phyloP scores from a whole-genome alignment of 2,888 invertebrate genomes.

The Erynnis tages region DNA sequence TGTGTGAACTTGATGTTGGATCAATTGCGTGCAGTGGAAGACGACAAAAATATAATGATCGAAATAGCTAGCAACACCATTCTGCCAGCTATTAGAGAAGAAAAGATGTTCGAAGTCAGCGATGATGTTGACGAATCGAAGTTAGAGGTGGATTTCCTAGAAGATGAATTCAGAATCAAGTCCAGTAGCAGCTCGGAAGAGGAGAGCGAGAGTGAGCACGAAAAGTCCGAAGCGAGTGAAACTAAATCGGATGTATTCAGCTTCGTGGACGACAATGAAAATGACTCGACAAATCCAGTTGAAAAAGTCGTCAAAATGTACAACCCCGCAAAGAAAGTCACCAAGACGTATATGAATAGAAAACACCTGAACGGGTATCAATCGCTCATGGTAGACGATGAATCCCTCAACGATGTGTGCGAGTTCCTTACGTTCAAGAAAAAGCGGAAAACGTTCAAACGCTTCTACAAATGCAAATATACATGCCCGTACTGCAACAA shows the following conservation, averaged over 20 bases:
- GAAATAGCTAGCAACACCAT: slow-evolving; percentile 58
- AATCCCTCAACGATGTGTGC: slow-evolving; percentile 43
- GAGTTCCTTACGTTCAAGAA: slow-evolving; percentile 67
- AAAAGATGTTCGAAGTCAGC: slow-evolving; percentile 40
- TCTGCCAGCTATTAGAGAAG: slow-evolving; percentile 45
- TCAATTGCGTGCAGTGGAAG: slow-evolving; percentile 42
- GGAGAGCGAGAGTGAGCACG: too few species aligned
- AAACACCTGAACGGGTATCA: slow-evolving; percentile 54
- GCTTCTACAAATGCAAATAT: slow-evolving; percentile 39
- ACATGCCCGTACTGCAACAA: slow-evolving; percentile 64
- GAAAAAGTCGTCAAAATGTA: slow-evolving; percentile 29
- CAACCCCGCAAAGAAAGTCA: slow-evolving; percentile 44
- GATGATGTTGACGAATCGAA: slow-evolving; percentile 48
- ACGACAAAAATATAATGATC: slow-evolving; percentile 53
- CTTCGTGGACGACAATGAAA: background rate
- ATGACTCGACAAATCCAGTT: background rate
- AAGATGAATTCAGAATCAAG: slow-evolving; percentile 67
- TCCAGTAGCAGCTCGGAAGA: slow-evolving; percentile 45
- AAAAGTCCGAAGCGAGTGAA: too few species aligned
- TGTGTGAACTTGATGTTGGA: slow-evolving; percentile 58
- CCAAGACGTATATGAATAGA: slow-evolving; percentile 46
- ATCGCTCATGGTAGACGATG: slow-evolving; percentile 30
- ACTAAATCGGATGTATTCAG: background rate
- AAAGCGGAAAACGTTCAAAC: slow-evolving; percentile 39
- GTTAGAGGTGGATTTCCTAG: slow-evolving; percentile 58